Evolutionary conservation across 2,797 vertebrate genomes (phyloP), one percentile per base, ranked within the genome.

Genomic region (Menidia menidia): DNA sequence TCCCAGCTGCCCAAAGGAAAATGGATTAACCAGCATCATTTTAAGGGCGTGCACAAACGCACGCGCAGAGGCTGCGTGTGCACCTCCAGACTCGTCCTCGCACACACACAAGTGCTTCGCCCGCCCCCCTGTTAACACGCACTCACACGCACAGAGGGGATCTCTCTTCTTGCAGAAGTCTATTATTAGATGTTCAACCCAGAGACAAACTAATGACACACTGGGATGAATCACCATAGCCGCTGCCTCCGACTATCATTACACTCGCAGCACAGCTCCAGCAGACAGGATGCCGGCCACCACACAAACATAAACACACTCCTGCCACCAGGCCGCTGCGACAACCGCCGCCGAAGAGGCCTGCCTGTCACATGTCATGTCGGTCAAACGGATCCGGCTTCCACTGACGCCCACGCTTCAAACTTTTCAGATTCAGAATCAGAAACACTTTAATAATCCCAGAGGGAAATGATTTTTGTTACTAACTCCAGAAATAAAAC

Each of bases 181-280:
- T 94, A 94, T 94, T 94, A 94, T 95, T 95, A 95, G 94, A 92
- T 91, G 83, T 93, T 93, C 93, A 93, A 88, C 93, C 93, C 91
- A 91, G 93, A 94, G 92, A 95, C 93, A 95, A 92, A 93, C 92
- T 92, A 94, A 94, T 94, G 93, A 93, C 92, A 94, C 82, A 86
- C 88, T 92, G 70, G 86, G 87, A 92, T 92, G 89, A 94, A 92
- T 93, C 91, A 92, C 90, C 86, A 77, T 72, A 71, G 74, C 73
- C 67, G 84, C 87, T 85, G 92, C 89, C 85, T 86, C 84, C 75
- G 31, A 89, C 85, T 78, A 71, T 83, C 88, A 88, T 87, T 80
- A 86, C 75, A 79, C 79, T 81, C 80, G 42, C 68, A 64, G 74
- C 66, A 48, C 54, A 33, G 71, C 78, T 70, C 80, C 84, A 83